Conservation (phyloP, 2,888 invertebrate genomes). For the Heteromyza rotundicornis region DNA sequence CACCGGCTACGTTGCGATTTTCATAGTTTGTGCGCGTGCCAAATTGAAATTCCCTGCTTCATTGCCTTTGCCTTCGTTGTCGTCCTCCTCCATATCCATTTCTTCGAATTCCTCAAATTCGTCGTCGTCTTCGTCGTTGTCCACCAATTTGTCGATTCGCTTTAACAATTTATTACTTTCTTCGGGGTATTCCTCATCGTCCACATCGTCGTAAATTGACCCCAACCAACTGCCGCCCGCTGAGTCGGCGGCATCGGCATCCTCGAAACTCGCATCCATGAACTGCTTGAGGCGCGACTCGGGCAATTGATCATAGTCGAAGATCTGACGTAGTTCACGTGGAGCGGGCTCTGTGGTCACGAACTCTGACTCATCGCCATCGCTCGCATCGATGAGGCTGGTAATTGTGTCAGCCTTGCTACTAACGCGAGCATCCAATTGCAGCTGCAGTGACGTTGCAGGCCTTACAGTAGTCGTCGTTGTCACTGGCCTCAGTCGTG, state of each 20-base stretch:
- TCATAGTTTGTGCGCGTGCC: not conserved
- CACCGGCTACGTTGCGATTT: not conserved
- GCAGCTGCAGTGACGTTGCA: conserved; percentile 31
- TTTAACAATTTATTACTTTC: conserved; percentile 46
- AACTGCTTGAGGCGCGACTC: conserved; percentile 37
- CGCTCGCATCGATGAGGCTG: conserved; percentile 32
- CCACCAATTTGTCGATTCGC: conserved; percentile 48
- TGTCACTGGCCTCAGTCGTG: conserved; percentile 41
- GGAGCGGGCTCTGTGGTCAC: conserved; percentile 45
- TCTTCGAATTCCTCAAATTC: conserved; percentile 30
- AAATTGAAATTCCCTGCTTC: conserved; percentile 3
- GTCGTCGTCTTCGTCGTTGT: conserved; percentile 33
- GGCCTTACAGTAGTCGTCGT: conserved; percentile 28
- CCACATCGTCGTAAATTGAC: conserved; percentile 12
- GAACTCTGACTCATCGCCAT: conserved; percentile 33
- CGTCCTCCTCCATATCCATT: conserved; percentile 23
- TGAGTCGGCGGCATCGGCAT: conserved; percentile 35
- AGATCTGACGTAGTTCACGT: conserved; percentile 56
- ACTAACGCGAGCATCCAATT: conserved; percentile 41
- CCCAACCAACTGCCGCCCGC: conserved; percentile 19
- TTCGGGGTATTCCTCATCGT: conserved; percentile 13
- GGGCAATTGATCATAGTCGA: conserved; percentile 61
- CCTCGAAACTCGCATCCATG: conserved; percentile 28
- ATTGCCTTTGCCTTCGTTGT: too few relatives aligned
- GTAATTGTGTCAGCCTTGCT: conserved; percentile 41